phyloP scores from a whole-genome alignment of 2,797 vertebrate genomes.

The Gymnocypris eckloni region DNA sequence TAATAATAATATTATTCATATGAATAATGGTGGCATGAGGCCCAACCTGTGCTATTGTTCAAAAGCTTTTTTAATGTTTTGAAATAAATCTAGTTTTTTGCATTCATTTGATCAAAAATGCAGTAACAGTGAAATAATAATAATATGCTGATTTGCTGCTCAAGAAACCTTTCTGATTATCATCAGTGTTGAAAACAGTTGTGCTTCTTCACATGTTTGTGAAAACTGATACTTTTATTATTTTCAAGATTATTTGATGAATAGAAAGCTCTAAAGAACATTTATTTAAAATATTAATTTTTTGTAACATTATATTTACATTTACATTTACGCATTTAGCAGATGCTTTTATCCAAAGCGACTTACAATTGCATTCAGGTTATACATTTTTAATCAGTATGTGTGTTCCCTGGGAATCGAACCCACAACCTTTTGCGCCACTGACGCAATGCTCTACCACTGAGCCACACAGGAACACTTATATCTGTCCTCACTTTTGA shows the following conservation, averaged over 20 bases:
- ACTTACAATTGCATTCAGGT: no score
- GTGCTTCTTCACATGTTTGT: background rate
- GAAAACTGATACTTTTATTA: background rate
- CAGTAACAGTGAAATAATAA: background rate
- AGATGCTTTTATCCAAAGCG: no score
- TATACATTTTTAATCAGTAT: no score
- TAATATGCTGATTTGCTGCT: background rate
- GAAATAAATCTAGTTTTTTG: background rate
- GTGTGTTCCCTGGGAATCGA: no score
- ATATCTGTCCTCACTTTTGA: background rate
- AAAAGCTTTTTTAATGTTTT: conserved; percentile 1
- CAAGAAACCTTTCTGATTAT: background rate
- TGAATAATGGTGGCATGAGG: background rate
- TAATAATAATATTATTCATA: no score
- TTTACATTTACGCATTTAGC: no score
- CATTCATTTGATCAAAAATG: background rate
- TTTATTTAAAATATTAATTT: background rate
- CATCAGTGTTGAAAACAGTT: background rate
- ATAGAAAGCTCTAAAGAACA: background rate
- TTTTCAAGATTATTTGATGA: background rate
- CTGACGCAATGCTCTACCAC: no score
- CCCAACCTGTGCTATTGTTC: background rate
- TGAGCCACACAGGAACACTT: no score
- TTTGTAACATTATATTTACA: background rate
- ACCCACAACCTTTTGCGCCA: no score